A percentile compares a stretch with the other conserved stretches of the same genome.
Evolutionary conservation across 1,140 invertebrate genomes (phyloP).

Genomic region (Magallana gigas): DNA sequence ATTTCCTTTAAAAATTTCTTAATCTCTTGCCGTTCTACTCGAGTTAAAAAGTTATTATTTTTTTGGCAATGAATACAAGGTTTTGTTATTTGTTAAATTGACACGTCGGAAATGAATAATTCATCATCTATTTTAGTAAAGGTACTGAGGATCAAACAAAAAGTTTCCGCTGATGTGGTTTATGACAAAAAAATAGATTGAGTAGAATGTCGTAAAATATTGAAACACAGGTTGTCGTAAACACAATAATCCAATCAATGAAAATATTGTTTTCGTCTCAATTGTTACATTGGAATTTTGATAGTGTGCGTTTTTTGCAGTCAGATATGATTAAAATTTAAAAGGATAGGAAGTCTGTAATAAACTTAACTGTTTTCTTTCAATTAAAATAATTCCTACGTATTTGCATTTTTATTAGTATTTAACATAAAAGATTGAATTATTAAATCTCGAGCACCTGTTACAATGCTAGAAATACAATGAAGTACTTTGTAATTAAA

Average conservation of each 20-base stretch:
- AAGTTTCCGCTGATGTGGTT: not conserved
- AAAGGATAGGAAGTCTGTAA: no score
- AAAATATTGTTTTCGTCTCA: not conserved
- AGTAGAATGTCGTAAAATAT: constrained; percentile 4
- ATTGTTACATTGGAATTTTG: not conserved
- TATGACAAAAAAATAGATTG: constrained; percentile 7
- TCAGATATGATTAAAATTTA: no score
- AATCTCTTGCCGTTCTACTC: not conserved
- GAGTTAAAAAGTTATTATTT: not conserved
- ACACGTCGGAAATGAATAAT: constrained; percentile 24
- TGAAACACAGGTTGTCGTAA: not conserved
- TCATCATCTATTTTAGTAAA: not conserved
- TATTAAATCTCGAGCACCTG: no score
- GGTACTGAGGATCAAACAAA: not conserved
- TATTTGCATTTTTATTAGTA: no score
- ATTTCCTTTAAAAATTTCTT: not conserved
- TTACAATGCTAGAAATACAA: no score
- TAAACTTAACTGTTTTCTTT: no score
- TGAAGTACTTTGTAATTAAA: no score
- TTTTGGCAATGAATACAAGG: constrained; percentile 13
- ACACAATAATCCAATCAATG: not conserved
- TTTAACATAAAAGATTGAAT: no score
- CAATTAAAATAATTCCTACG: no score
- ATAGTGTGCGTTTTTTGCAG: not conserved
- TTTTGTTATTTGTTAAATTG: not conserved